Base-by-base conservation (phyloP, 1,140 invertebrate genomes). In the Anastatus disparis region DNA sequence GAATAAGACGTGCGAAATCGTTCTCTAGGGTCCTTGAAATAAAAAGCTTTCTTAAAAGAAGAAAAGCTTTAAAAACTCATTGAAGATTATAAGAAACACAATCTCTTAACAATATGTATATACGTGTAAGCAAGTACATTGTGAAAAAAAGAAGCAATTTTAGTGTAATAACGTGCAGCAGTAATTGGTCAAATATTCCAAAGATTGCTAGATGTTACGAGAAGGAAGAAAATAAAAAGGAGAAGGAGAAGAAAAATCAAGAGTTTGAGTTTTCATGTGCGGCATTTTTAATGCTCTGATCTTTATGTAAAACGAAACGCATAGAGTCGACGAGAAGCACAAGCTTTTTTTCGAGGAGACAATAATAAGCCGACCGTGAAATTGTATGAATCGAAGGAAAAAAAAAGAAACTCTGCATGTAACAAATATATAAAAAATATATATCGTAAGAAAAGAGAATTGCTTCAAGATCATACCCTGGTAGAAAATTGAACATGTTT, bases 261-360 rank as follows among this genome's bases (percentile, higher is more conserved):
- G 12, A 44, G n/a, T 46, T 35, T 35, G 4, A 6, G 10, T 35
- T 35, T 35, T 35, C 42, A 46, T 75, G 79, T 75, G 75, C 75
- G 66, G 79, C 79, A 75, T 82, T 83, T 81, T 83, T 83, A 83
- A 83, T 82, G 77, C 76, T 82, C 80, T 74, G 79, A 83, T 81
- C 81, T 82, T 82, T 81, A 82, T 83, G 81, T 83, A 83, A 83
- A 83, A 75, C 73, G 76, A 78, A n/a, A 65, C 50, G 29, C 38
- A n/a, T n/a, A n/a, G n/a, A 12, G 42, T n/a, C 9, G 72, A 44
- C 24, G 29, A 46, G 61, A 13, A 24, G 35, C 4, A 52, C 10
- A 22, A n/a, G 27, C 27, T 68, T 27, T 13, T 68, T 59, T 40
- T 68, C 42, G 31, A 68, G 27, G 10, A 35, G 31, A 61, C 29